Conservation (phyloP, 2,888 invertebrate genomes). For the Abrostola tripartita region DNA sequence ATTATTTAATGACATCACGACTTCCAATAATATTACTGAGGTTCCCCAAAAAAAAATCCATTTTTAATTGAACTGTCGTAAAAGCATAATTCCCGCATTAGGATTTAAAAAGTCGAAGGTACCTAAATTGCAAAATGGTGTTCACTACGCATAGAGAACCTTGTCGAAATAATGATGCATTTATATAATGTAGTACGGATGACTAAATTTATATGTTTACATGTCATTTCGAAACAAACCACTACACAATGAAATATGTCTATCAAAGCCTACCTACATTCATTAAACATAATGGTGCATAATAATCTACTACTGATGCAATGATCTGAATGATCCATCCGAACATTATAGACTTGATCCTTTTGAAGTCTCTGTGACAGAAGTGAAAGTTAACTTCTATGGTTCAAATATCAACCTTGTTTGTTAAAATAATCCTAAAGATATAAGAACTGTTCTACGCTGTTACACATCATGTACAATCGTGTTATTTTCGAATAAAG, state of each 20-base stretch:
- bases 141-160: neutral
- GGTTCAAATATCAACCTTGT: neutral
- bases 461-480: too few species aligned
- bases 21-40: too few species aligned
- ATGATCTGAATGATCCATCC: constrained; percentile 29
- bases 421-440: neutral
- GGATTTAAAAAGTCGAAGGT: too few species aligned
- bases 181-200: constrained; percentile 15
- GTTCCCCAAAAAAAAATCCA: too few species aligned
- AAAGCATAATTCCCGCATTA: too few species aligned
- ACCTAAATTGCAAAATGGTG: constrained; percentile 16
- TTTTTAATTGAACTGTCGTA: too few species aligned
- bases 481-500: too few species aligned
- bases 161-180: constrained; percentile 26
- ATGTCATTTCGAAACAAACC: constrained; percentile 41
- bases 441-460: neutral
- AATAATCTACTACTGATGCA: constrained; percentile 46
- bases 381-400: constrained; percentile 8
- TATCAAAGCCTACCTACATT: constrained; percentile 34
- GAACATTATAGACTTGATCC: constrained; percentile 24
- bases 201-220: constrained; percentile 29
- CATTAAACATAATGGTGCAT: constrained; percentile 26
- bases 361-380: constrained; percentile 14
- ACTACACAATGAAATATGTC: constrained; percentile 34
- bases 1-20: too few species aligned